Base-by-base conservation (phyloP, 2,888 invertebrate species). In the Conchocele bisecta region DNA sequence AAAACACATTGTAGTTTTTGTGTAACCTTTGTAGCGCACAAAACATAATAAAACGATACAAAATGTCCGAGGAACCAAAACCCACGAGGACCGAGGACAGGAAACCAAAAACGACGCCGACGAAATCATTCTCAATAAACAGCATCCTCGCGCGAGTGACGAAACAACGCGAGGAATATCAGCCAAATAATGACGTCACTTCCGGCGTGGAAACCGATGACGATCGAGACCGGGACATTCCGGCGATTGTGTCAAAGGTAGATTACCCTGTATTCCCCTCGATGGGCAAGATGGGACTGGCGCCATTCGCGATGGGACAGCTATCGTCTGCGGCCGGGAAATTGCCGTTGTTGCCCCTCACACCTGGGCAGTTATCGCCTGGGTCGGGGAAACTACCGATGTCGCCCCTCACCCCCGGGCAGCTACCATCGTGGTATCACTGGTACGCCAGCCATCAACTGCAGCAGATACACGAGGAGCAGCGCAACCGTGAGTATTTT, bases 61-160 rank as follows among this genome's bases (percentile, higher is more conserved):
- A n/a, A n/a, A n/a, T n/a, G n/a, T n/a, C n/a, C n/a, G n/a, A n/a
- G n/a, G n/a, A n/a, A n/a, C n/a, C n/a, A n/a, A n/a, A n/a, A n/a
- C n/a, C n/a, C n/a, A n/a, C n/a, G n/a, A n/a, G n/a, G n/a, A n/a
- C n/a, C n/a, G n/a, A n/a, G n/a, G n/a, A n/a, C n/a, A n/a, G n/a
- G n/a, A n/a, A n/a, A n/a, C n/a, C n/a, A n/a, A n/a, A n/a, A n/a
- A n/a, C n/a, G n/a, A n/a, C n/a, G n/a, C 68, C 61, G 20, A 24
- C 66, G 9, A 82, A 79, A 58, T 85, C 85, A 1, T 86, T 86
- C 53, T 85, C 86, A 28, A 86, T 86, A 58, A 86, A 85, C 72
- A 84, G 85, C 67, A 85, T 86, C 48, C 63, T 86, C 26, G 82
- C 85, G 2, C 72, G 80, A 33, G 81, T 79, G 7, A 63, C 73